Conservation (phyloP, 2,797 vertebrate genomes). For the Scleropages formosus region DNA sequence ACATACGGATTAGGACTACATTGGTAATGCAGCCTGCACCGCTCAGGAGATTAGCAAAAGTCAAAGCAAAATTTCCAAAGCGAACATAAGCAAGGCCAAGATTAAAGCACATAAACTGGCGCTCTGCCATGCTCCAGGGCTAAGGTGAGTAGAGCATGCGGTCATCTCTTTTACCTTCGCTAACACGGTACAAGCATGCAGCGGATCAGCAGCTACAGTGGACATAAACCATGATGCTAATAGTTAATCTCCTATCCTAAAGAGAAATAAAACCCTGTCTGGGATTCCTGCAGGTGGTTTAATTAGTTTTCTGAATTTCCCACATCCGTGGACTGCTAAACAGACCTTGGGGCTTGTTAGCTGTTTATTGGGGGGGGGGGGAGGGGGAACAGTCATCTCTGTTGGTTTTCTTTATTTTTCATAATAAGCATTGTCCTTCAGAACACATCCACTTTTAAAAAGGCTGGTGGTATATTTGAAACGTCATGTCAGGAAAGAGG, state of each 20-base stretch:
- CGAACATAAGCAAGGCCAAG: constrained; percentile 52
- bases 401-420: too few species aligned
- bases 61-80: constrained; percentile 57
- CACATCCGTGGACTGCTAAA: not conserved
- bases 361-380: not conserved
- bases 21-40: constrained; percentile 64
- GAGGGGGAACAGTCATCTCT: not conserved
- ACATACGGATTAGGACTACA: too few species aligned
- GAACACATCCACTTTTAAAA: too few species aligned
- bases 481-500: too few species aligned
- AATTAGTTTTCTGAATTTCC: constrained; percentile 19
- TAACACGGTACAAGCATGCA: not conserved
- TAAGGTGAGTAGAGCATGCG: constrained; percentile 9
- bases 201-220: constrained; percentile 24
- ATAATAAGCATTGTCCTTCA: too few species aligned
- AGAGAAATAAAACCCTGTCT: not conserved
- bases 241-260: constrained; percentile 61
- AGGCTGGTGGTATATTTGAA: too few species aligned
- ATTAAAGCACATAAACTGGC: constrained; percentile 48
- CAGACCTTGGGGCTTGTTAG: not conserved
- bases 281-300: not conserved
- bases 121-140: not conserved
- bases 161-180: constrained; percentile 10
- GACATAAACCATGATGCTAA: constrained; percentile 69
- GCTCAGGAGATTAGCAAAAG: constrained; percentile 65